These are phyloP conservation scores for Vimba vimba DNA, from an alignment of 2,113 vertebrate genomes.

Conservation along the genomic window DNA sequence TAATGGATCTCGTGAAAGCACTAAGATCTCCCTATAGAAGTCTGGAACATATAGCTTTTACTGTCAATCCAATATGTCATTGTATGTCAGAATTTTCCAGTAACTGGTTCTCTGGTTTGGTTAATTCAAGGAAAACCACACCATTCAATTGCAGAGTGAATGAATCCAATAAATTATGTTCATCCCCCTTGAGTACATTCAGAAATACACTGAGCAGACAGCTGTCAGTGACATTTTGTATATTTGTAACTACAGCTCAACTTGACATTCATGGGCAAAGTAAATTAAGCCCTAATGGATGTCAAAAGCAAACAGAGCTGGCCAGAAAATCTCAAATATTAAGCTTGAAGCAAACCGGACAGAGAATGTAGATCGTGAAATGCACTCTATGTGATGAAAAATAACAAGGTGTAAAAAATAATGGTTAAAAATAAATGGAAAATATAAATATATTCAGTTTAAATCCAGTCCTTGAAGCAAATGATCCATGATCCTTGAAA, in stretches of 20 bases:
- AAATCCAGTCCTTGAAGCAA: background rate
- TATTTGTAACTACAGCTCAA: background rate
- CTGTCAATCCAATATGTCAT: background rate
- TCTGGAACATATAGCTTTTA: background rate
- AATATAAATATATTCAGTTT: background rate
- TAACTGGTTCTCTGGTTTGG: conserved; percentile 16
- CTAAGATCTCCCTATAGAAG: background rate
- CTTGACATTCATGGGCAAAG: conserved; percentile 14
- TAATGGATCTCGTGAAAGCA: background rate
- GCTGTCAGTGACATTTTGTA: conserved; percentile 26
- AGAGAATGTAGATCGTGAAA: background rate
- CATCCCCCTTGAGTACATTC: conserved; percentile 10
- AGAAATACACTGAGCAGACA: conserved; percentile 41
- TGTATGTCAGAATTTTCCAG: conserved; percentile 11
- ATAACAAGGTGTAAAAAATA: conserved; percentile 3
- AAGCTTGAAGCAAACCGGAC: background rate
- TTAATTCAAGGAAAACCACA: conserved; percentile 1
- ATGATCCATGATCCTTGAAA: background rate
- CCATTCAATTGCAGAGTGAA: background rate
- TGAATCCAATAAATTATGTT: background rate
- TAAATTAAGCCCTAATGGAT: too few relatives aligned
- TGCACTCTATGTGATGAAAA: background rate
- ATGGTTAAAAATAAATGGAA: background rate
- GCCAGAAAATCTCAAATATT: background rate
- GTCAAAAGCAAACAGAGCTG: background rate